Evolutionary conservation across 2,888 invertebrate species (phyloP), one percentile per base, ranked within the genome.

Genomic region (Drosophila tripunctata): DNA sequence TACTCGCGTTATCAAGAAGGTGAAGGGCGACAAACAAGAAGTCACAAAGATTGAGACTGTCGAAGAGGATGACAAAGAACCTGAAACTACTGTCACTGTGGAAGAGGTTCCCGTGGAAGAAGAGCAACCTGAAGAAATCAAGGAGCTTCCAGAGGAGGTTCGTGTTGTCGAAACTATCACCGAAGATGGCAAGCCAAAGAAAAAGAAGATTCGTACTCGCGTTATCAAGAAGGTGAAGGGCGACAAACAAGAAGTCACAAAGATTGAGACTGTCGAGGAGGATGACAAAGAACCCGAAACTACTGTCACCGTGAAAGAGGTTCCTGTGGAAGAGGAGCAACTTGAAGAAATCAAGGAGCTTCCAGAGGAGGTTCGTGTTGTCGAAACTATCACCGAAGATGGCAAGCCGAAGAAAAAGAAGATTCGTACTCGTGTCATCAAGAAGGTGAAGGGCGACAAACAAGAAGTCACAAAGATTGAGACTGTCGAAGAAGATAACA

Each of bases 391-490:
- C 1, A 21, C 71, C n/a, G 69, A 73, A 64, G 78, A 78, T 8
- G 78, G 75, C 14, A 75, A 61, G 7, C 73, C 71, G 0, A 75
- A 50, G 21, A 78, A 70, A 33, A 78, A 64, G 57, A 75, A 64
- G 65, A 73, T 78, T 10, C 67, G 73, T 10, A 79, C 78, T 15
- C 72, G 77, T 12, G 55, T 73, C 4, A 79, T 79, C 33, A 79
- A 77, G 50, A 79, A 77, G 64, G 47, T 71, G 5, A 77, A 75
- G 67, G 78, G 73, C 24, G 71, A 54, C 60, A 78, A 71, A 21
- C 70, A 73, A 64, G 71, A 77, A 57, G 66, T 77, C 12, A 77
- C 77, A 10, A 75, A 77, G 48, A 72, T 77, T 21, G 74, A 77
- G 43, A 75, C 72, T 4, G 74, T 77, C 8, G 74, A 74, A 52